Conservation (phyloP, 2,888 invertebrate genomes). For the Ctena decussata region DNA sequence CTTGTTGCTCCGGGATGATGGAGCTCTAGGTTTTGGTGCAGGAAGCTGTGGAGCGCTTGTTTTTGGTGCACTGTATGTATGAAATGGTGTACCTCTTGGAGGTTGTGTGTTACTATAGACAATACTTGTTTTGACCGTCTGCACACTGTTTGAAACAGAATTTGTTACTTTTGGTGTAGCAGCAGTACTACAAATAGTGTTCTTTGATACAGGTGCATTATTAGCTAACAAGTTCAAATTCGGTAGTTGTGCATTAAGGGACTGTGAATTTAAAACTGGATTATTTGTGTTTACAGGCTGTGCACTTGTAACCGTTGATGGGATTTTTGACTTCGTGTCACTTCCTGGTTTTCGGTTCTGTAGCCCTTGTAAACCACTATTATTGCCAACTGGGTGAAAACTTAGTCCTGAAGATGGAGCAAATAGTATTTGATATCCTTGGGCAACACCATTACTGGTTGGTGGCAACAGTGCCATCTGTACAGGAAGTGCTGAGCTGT, state of each 20-base stretch:
- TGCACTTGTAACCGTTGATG: neutral
- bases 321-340: neutral
- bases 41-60: neutral
- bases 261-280: neutral
- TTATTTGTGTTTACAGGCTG: neutral
- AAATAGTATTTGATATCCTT: slow-evolving; percentile 57
- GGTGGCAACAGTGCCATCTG: slow-evolving; percentile 63
- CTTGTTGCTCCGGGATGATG: neutral
- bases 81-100: neutral
- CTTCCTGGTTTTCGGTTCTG: neutral
- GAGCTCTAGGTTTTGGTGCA: neutral
- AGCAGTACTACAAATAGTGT: neutral
- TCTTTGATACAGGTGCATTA: neutral
- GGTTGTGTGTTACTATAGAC: neutral
- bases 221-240: neutral
- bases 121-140: neutral
- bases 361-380: neutral
- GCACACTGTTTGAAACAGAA: neutral
- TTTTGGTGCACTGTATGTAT: neutral
- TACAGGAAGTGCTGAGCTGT: slow-evolving; percentile 39
- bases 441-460: slow-evolving; percentile 52
- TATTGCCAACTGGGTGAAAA: slow-evolving; percentile 4
- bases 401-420: slow-evolving; percentile 29
- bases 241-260: neutral
- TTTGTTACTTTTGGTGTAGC: neutral